These are phyloP conservation scores for Siderastrea radians DNA, from an alignment of 92 coral and sea anemone genomes.

Conservation along the genomic window DNA sequence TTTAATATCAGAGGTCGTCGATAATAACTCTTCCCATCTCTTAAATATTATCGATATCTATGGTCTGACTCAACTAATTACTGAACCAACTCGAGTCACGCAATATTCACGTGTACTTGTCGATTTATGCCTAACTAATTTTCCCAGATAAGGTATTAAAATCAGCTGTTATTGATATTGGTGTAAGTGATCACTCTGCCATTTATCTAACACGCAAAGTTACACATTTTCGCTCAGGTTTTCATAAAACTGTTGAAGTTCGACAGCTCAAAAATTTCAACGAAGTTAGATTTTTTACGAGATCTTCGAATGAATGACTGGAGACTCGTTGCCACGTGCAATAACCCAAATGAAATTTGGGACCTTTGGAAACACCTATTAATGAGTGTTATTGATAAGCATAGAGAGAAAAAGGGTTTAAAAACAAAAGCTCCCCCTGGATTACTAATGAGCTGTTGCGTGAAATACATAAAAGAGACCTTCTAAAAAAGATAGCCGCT, in stretches of 20 bases:
- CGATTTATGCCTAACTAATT: constrained; percentile 68
- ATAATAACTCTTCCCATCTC: too few species aligned
- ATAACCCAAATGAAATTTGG: constrained; percentile 14
- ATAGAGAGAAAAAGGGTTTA: constrained; percentile 1
- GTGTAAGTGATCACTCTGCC: constrained; percentile 73
- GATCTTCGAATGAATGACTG: background rate
- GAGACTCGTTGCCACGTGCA: background rate
- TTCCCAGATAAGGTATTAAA: constrained; percentile 48
- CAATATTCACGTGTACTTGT: constrained; percentile 54
- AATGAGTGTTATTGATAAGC: background rate
- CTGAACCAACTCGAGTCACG: constrained; percentile 74
- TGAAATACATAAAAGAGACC: too few species aligned
- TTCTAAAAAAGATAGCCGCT: too few species aligned
- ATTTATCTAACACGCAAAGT: constrained; percentile 58
- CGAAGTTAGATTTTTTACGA: background rate
- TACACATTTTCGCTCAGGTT: background rate
- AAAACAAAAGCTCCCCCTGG: constrained; percentile 1
- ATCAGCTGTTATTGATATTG: constrained; percentile 46
- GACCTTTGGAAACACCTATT: constrained; percentile 15
- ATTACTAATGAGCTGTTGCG: too few species aligned
- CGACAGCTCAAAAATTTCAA: constrained; percentile 42
- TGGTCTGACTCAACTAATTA: constrained; percentile 37
- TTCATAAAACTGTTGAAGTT: constrained; percentile 14
- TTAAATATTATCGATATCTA: constrained; percentile 12
- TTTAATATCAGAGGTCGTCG: too few species aligned